Evolutionary conservation across 2,888 invertebrate species (phyloP).

Genomic region (Heliconius ismenius): DNA sequence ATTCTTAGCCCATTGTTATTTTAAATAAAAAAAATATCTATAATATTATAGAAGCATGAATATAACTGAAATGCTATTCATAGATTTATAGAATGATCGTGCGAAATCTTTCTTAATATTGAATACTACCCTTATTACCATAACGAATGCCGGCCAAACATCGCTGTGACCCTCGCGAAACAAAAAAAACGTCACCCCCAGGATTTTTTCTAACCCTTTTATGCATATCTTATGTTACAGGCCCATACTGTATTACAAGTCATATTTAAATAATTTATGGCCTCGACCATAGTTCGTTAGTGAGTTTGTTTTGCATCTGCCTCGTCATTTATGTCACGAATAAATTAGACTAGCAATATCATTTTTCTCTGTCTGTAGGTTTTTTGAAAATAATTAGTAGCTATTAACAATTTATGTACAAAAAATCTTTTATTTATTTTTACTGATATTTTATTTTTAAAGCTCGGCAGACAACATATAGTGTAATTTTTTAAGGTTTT

Average conservation of each 20-base stretch:
- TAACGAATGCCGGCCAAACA: slow-evolving; percentile 66
- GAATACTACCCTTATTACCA: slow-evolving; percentile 65
- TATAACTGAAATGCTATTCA: slow-evolving; percentile 21
- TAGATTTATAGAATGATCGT: slow-evolving; percentile 55
- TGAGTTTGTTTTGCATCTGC: slow-evolving; percentile 71
- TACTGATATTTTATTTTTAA: background rate
- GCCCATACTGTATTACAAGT: slow-evolving; percentile 76
- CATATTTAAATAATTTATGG: slow-evolving; percentile 81
- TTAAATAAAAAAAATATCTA: slow-evolving; percentile 1
- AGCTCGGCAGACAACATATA: no score
- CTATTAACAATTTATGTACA: background rate
- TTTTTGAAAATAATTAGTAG: background rate
- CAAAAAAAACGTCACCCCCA: slow-evolving; percentile 77
- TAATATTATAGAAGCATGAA: background rate
- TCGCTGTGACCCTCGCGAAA: slow-evolving; percentile 60
- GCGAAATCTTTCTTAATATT: slow-evolving; percentile 68
- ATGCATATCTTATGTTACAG: slow-evolving; percentile 75
- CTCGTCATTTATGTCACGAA: slow-evolving; percentile 41
- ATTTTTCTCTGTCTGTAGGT: background rate
- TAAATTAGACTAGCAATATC: background rate
- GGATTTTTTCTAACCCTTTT: slow-evolving; percentile 77
- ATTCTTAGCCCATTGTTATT: background rate
- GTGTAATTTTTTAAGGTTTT: background rate
- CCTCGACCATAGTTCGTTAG: slow-evolving; percentile 63
- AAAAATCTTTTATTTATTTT: background rate